Evolutionary conservation across 2,113 vertebrate genomes (phyloP).

Genomic region (Nothoprocta pentlandii): DNA sequence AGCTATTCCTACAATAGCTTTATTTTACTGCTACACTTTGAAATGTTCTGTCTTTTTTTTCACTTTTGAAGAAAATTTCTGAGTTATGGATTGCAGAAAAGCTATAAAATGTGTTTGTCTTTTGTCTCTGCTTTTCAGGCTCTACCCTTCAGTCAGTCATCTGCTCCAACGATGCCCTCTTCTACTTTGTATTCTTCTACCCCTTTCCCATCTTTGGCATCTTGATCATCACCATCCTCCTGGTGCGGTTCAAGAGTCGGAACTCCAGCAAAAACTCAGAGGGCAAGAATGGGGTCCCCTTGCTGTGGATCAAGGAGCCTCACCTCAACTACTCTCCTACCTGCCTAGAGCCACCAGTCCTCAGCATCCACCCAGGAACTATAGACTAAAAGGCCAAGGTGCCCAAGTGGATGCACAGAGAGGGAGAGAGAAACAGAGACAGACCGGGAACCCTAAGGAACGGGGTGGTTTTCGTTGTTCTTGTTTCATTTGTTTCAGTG

Average conservation of each 20-base stretch:
- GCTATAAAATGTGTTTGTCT: background rate
- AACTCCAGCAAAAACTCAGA: constrained; percentile 92
- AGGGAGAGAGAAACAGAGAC: background rate
- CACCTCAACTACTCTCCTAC: constrained; percentile 98
- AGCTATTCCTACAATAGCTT: background rate
- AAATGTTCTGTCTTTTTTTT: background rate
- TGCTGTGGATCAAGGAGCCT: constrained; percentile 98
- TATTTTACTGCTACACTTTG: background rate
- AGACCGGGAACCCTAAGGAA: background rate
- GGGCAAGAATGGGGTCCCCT: constrained; percentile 96
- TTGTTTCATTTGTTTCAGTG: constrained; percentile 46
- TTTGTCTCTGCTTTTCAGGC: constrained; percentile 74
- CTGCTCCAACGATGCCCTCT: constrained; percentile 93
- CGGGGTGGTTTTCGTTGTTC: constrained; percentile 33
- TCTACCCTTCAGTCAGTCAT: constrained; percentile 92
- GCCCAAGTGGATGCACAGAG: background rate
- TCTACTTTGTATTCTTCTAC: constrained; percentile 99
- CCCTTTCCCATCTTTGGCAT: constrained; percentile 97
- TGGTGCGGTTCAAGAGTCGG: constrained; percentile 94
- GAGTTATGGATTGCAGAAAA: background rate
- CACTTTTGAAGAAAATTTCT: background rate
- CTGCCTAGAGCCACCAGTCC: constrained; percentile 94
- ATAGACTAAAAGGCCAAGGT: constrained; percentile 85
- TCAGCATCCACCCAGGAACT: constrained; percentile 96
- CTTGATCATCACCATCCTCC: constrained; percentile 93